These are phyloP conservation scores for Sparidentex hasta DNA, from an alignment of 2,797 vertebrate species.

Conservation along the genomic window DNA sequence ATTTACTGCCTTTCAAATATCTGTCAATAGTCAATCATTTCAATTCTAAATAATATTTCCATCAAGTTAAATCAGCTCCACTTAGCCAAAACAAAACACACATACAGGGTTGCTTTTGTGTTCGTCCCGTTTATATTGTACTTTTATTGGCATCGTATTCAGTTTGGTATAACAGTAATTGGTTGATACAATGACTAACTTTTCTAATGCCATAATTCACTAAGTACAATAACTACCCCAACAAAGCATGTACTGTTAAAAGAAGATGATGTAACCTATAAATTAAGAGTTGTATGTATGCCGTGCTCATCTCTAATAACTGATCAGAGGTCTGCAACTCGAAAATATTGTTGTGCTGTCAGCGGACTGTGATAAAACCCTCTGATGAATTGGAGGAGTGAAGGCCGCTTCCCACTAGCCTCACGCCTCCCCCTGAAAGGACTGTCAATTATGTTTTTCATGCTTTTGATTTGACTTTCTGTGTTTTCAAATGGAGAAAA, in stretches of 20 bases:
- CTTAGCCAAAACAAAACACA: not conserved
- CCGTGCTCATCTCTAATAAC: slow-evolving; percentile 45
- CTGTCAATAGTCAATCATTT: not conserved
- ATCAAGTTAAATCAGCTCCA: not conserved
- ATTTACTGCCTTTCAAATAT: not conserved
- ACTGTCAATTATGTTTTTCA: slow-evolving; percentile 91
- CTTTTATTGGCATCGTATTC: slow-evolving; percentile 19
- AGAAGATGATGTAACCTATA: slow-evolving; percentile 45
- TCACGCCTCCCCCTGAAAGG: slow-evolving; percentile 88
- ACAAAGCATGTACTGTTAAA: slow-evolving; percentile 58
- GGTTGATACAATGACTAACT: not conserved
- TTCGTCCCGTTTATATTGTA: slow-evolving; percentile 21
- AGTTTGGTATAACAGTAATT: slow-evolving; percentile 17
- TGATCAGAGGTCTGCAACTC: slow-evolving; percentile 65
- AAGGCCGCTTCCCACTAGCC: slow-evolving; percentile 77
- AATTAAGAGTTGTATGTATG: slow-evolving; percentile 44
- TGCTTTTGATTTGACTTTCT: slow-evolving; percentile 91
- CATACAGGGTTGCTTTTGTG: slow-evolving; percentile 20
- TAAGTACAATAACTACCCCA: slow-evolving; percentile 31
- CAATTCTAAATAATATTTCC: not conserved
- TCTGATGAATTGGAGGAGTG: slow-evolving; percentile 50
- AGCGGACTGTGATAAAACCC: slow-evolving; percentile 80
- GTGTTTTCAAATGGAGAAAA: slow-evolving; percentile 92
- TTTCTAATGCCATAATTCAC: slow-evolving; percentile 5
- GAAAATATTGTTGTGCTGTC: slow-evolving; percentile 66